Conservation (phyloP, 2,797 vertebrate genomes). For the Danionella dracula region DNA sequence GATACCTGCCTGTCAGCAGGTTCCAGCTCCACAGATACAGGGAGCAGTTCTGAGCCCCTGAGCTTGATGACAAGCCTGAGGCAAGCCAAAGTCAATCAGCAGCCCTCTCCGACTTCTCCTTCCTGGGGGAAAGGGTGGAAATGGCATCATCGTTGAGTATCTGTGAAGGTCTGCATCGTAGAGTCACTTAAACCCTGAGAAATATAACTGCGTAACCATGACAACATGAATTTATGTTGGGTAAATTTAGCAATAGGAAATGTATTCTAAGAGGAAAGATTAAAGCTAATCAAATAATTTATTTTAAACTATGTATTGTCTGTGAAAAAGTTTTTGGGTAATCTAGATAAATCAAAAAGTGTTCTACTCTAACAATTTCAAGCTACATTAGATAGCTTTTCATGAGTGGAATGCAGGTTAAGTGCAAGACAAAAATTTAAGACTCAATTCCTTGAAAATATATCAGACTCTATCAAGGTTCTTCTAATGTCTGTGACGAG, state of each 20-base stretch:
- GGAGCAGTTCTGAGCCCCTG: conserved; percentile 4
- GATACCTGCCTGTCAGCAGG: not conserved
- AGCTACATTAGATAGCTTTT: not conserved
- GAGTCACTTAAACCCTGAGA: conserved; percentile 12
- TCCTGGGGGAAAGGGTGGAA: conserved; percentile 15
- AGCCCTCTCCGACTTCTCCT: not conserved
- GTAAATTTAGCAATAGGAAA: not conserved
- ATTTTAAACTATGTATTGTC: too few relatives aligned
- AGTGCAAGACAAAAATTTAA: not conserved
- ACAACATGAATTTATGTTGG: conserved; percentile 30
- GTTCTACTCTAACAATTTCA: not conserved
- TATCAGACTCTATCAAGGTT: not conserved
- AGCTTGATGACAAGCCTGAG: conserved; percentile 12
- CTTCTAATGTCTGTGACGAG: not conserved
- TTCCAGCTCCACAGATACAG: not conserved
- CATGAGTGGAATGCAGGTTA: not conserved
- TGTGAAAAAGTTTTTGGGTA: conserved; percentile 5
- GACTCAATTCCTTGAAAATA: not conserved
- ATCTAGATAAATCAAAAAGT: not conserved
- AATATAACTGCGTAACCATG: conserved; percentile 29
- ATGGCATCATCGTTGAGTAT: not conserved
- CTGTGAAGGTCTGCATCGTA: conserved; percentile 19
- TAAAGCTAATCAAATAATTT: conserved; percentile 22
- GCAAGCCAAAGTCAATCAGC: conserved; percentile 17
- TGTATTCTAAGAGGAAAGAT: not conserved